Conservation (phyloP, 1,140 invertebrate species). For the Rhyzopertha dominica region DNA sequence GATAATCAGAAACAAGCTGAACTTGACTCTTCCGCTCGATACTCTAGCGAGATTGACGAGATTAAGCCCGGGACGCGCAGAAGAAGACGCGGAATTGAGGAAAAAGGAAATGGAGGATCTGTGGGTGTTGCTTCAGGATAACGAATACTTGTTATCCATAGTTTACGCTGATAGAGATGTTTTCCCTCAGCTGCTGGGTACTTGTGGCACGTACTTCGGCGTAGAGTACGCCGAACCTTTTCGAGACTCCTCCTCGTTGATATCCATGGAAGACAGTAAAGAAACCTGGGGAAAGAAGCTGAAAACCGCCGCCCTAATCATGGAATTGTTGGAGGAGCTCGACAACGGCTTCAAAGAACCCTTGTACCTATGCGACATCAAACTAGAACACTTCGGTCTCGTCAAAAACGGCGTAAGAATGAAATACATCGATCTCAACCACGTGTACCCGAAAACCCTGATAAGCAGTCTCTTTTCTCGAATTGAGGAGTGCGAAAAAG, state of each 20-base stretch:
- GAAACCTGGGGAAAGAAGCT: constrained; percentile 50
- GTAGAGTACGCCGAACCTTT: constrained; percentile 55
- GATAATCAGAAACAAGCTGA: constrained; percentile 50
- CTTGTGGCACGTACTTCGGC: constrained; percentile 58
- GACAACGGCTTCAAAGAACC: constrained; percentile 53
- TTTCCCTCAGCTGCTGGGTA: constrained; percentile 61
- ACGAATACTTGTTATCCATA: constrained; percentile 60
- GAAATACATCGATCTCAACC: constrained; percentile 58
- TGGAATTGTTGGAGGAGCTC: constrained; percentile 57
- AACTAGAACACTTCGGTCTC: constrained; percentile 62
- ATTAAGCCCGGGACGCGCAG: constrained; percentile 45
- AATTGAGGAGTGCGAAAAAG: constrained; percentile 46
- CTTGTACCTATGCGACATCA: constrained; percentile 62
- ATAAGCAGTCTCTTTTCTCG: constrained; percentile 46
- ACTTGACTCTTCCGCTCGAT: constrained; percentile 48
- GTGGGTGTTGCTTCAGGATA: constrained; percentile 59
- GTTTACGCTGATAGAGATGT: constrained; percentile 54
- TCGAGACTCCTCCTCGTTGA: constrained; percentile 38
- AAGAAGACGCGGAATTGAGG: constrained; percentile 42
- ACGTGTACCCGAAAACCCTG: constrained; percentile 49
- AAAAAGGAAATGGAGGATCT: constrained; percentile 58
- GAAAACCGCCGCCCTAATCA: constrained; percentile 54
- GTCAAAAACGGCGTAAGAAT: constrained; percentile 48
- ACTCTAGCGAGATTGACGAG: constrained; percentile 48
- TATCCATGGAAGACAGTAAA: constrained; percentile 42